These are phyloP conservation scores for Epinotia brunnichana DNA, from an alignment of 2,888 invertebrate species.

Conservation along the genomic window DNA sequence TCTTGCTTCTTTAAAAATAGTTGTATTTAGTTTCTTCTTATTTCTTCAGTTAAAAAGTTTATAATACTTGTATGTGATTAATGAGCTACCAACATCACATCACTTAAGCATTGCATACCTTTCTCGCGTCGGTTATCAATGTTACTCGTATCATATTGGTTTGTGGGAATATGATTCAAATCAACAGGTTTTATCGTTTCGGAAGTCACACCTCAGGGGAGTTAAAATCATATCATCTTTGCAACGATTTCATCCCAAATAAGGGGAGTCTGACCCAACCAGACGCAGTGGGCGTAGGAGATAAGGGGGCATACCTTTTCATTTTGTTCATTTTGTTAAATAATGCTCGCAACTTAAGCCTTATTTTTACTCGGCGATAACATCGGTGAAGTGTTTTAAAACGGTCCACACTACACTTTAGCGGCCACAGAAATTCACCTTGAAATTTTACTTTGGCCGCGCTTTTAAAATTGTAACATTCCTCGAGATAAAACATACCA, in stretches of 20 bases:
- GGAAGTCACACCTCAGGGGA: slow-evolving; percentile 10
- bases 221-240: slow-evolving; percentile 26
- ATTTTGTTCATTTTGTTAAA: slow-evolving; percentile 40
- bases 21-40: background rate
- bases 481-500: slow-evolving; percentile 26
- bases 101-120: too few relatives aligned
- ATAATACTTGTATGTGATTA: background rate
- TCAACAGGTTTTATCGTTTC: background rate
- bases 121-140: too few relatives aligned
- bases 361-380: slow-evolving; percentile 34
- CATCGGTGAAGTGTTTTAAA: slow-evolving; percentile 33
- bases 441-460: slow-evolving; percentile 1
- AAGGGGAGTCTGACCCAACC: slow-evolving; percentile 48
- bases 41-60: background rate
- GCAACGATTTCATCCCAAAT: slow-evolving; percentile 40
- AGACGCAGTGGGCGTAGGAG: slow-evolving; percentile 53
- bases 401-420: slow-evolving; percentile 22
- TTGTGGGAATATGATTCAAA: background rate
- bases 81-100: too few relatives aligned
- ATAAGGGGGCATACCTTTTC: slow-evolving; percentile 49
- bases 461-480: slow-evolving; percentile 30
- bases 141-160: too few relatives aligned
- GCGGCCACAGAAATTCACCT: slow-evolving; percentile 3
- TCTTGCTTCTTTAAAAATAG: too few relatives aligned
- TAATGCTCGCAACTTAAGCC: slow-evolving; percentile 20